Percentiles rank a stretch among this genome's conserved stretches.
Conservation (phyloP, 2,797 vertebrate species). For the Tauraco hartlaubi region DNA sequence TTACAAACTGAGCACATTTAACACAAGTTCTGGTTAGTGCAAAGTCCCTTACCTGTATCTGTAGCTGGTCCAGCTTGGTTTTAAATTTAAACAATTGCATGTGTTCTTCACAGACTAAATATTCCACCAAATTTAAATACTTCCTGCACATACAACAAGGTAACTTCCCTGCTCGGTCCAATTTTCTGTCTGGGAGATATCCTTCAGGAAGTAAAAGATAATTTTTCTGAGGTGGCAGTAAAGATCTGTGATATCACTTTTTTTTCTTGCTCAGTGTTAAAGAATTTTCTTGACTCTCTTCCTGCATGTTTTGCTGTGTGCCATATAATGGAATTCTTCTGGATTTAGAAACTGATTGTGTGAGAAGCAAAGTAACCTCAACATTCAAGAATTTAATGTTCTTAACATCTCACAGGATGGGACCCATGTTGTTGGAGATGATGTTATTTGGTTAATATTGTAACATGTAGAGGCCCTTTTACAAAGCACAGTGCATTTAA, state of each 20-base stretch:
- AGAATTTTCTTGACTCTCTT: neutral
- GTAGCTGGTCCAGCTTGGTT: neutral
- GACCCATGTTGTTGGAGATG: neutral
- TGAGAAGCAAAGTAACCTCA: neutral
- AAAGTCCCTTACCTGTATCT: neutral
- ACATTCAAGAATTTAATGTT: neutral
- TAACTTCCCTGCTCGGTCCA: slow-evolving; percentile 81
- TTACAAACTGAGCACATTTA: neutral
- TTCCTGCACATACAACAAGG: slow-evolving; percentile 80
- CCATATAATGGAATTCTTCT: neutral
- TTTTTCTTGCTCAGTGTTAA: neutral
- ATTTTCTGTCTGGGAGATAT: slow-evolving; percentile 89
- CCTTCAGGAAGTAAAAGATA: slow-evolving; percentile 83
- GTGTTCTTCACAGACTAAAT: slow-evolving; percentile 80
- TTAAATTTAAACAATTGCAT: neutral
- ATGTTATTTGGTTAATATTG: neutral
- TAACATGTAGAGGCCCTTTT: neutral
- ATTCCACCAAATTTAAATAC: slow-evolving; percentile 83
- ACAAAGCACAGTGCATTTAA: neutral
- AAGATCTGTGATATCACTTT: slow-evolving; percentile 78
- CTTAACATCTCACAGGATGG: neutral
- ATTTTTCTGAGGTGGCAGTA: slow-evolving; percentile 85
- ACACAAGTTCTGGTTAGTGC: neutral
- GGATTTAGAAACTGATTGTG: neutral
- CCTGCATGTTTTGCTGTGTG: neutral